Conservation (phyloP, 2,888 invertebrate genomes). For the Caenorhabditis angaria region DNA sequence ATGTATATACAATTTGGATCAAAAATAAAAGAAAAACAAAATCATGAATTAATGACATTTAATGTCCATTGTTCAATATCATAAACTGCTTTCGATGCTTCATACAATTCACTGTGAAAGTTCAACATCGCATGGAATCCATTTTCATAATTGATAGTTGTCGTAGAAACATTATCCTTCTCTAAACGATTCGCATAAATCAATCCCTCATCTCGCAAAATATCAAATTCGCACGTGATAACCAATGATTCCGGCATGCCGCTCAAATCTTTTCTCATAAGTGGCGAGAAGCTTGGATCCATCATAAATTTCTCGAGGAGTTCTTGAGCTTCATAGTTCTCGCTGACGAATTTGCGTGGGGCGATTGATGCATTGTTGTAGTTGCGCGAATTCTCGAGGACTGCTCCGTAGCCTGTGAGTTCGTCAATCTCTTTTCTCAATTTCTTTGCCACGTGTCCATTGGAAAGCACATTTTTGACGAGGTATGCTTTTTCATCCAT, state of each 20-base stretch:
- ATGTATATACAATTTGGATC: too few species aligned
- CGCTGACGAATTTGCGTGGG: slow-evolving; percentile 2
- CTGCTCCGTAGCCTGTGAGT: background rate
- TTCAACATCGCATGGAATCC: slow-evolving; percentile 66
- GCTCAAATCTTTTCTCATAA: slow-evolving; percentile 66
- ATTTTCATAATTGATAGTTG: slow-evolving; percentile 50
- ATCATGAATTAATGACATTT: background rate
- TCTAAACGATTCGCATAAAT: slow-evolving; percentile 72
- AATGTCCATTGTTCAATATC: background rate
- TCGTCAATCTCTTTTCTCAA: background rate
- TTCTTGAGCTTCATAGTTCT: slow-evolving; percentile 29
- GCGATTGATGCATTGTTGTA: slow-evolving; percentile 30
- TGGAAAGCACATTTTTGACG: slow-evolving; percentile 40
- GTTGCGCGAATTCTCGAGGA: slow-evolving; percentile 15
- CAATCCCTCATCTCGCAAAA: slow-evolving; percentile 73
- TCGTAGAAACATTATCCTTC: slow-evolving; percentile 64
- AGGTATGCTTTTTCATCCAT: slow-evolving; percentile 34
- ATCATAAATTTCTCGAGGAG: slow-evolving; percentile 48
- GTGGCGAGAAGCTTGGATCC: slow-evolving; percentile 72
- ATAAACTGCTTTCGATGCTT: slow-evolving; percentile 27
- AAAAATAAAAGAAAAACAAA: background rate
- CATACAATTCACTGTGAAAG: slow-evolving; percentile 53
- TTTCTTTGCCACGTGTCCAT: slow-evolving; percentile 46
- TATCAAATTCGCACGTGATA: slow-evolving; percentile 73
- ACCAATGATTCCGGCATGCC: slow-evolving; percentile 72